phyloP scores from a whole-genome alignment of 2,888 invertebrate genomes.

The Acrobasis consociella region DNA sequence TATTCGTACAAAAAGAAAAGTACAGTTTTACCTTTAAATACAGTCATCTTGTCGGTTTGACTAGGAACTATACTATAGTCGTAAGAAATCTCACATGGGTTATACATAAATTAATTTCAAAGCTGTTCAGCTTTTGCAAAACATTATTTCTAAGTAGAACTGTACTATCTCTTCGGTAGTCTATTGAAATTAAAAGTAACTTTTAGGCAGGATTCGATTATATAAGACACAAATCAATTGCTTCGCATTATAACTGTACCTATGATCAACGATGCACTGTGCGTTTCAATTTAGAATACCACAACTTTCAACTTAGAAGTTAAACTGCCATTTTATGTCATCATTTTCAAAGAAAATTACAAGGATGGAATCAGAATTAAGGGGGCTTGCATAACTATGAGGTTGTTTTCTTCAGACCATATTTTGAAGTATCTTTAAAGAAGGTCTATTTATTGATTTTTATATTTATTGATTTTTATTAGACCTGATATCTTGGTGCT shows the following conservation, averaged over 20 bases:
- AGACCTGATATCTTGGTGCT: too few relatives aligned
- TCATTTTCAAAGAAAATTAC: neutral
- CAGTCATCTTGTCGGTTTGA: slow-evolving; percentile 1
- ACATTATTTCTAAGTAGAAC: neutral
- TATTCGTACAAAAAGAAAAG: neutral
- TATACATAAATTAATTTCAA: neutral
- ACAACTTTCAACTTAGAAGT: neutral
- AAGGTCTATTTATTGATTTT: too few relatives aligned
- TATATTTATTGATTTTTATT: too few relatives aligned
- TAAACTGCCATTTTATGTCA: neutral
- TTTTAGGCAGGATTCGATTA: slow-evolving; percentile 1
- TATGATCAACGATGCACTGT: neutral
- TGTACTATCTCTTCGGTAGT: neutral
- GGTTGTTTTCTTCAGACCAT: too few relatives aligned
- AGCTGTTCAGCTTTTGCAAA: neutral
- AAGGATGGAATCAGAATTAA: too few relatives aligned
- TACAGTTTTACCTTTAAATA: slow-evolving; percentile 1
- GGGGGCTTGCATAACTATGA: too few relatives aligned
- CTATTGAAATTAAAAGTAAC: neutral
- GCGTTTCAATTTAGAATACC: neutral
- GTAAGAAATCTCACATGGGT: neutral
- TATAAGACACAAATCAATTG: slow-evolving; percentile 18
- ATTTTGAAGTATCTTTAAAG: too few relatives aligned
- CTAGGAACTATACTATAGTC: neutral
- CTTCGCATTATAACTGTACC: slow-evolving; percentile 1